Evolutionary conservation across 1,140 invertebrate species (phyloP).

Genomic region (Lasioglossum baleicum): DNA sequence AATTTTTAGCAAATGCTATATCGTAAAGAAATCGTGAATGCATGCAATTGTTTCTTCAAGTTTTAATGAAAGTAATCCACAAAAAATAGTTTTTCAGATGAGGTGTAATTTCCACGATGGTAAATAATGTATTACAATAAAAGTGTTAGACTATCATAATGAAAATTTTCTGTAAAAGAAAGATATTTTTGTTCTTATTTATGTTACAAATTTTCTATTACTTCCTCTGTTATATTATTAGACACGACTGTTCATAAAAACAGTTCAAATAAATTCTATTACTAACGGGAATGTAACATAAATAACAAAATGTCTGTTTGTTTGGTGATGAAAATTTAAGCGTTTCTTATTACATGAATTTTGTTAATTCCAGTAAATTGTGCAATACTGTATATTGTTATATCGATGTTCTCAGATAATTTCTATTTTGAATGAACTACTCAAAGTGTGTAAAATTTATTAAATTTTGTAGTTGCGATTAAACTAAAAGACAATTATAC

Average conservation of each 20-base stretch:
- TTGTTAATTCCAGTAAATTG: neutral
- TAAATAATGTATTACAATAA: conserved; percentile 3
- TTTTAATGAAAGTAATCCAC: neutral
- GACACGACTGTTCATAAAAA: neutral
- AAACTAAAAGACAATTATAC: neutral
- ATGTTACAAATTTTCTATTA: neutral
- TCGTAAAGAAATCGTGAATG: neutral
- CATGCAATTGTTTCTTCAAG: neutral
- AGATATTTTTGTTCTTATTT: neutral
- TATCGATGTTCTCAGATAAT: neutral
- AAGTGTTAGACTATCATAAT: conserved; percentile 34
- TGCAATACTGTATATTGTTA: neutral
- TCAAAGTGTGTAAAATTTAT: neutral
- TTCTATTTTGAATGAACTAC: neutral
- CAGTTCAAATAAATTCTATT: neutral
- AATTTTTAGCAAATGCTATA: too few relatives aligned
- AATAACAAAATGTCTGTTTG: neutral
- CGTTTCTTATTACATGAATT: neutral
- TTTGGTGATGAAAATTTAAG: conserved; percentile 6
- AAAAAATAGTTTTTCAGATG: neutral
- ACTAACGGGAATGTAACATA: neutral
- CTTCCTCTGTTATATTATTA: neutral
- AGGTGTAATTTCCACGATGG: neutral
- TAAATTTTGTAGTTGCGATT: neutral
- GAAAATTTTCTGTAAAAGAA: neutral